Evolutionary conservation across 64 coral and sea anemone species (phyloP), one percentile per base, ranked within the genome.

Genomic region (Actinia equina): DNA sequence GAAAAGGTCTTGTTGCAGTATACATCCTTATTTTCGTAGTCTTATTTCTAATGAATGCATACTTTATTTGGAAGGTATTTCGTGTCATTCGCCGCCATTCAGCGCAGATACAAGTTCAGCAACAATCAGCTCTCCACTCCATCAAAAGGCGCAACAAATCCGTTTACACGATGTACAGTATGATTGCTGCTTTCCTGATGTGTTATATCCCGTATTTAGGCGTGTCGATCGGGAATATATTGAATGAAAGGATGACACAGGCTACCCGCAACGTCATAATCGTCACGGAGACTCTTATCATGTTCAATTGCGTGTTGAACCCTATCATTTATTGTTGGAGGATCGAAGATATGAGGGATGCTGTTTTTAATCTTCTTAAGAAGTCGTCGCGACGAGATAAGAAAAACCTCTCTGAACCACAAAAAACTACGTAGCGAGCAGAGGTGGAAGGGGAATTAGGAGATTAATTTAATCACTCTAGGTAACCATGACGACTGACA

Each of bases 251-350:
- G 13, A 37, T 74, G 69, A 74, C 26, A 74, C 69, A 74, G 69
- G 69, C 10, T 1, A 74, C 69, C 69, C 69, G 69, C 25, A 74
- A 41, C 14, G 7, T 9, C 25, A 30, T 74, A 2, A 41, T 74
- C 23, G 26, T 74, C 27, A 30, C 69, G 13, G 69, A 74, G 12
- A 74, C 69, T 15, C 69, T 74, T 10, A 41, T 74, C 13, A 74
- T 74, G 69, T 74, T 74, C n/a, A 74, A 74, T 41, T 26, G 25
- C 62, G 26, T 74, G 69, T 74, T 74, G 69, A 74, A 74, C 41
- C 69, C 69, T 41, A 74, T 74, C 69, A 74, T 74, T 30, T 74
- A 74, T 42, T 74, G 23, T 1, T 74, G 69, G 69, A 27, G 69
- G 25, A 74, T 74, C 12, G 26, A 74, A 42, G 26, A 74, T 30